Percentiles rank a stretch among this genome's conserved stretches.
phyloP scores from a whole-genome alignment of 2,797 vertebrate species.

The Benthosema pterotum region DNA sequence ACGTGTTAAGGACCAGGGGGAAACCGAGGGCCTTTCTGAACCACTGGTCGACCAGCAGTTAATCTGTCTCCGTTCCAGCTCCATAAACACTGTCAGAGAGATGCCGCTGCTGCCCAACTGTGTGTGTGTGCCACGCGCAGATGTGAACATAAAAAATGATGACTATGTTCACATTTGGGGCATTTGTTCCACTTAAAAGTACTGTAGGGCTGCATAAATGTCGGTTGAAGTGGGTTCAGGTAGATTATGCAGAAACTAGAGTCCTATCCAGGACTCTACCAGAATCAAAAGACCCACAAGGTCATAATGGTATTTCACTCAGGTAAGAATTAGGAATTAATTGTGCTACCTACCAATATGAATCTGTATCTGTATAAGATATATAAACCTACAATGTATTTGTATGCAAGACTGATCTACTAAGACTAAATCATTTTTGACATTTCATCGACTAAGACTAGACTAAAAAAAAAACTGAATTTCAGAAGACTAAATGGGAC shows the following conservation, averaged over 20 bases:
- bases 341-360: too few species aligned
- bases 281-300: slow-evolving; percentile 39
- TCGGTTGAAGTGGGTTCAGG: slow-evolving; percentile 44
- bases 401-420: too few species aligned
- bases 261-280: slow-evolving; percentile 24
- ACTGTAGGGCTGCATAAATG: slow-evolving; percentile 58
- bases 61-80: slow-evolving; percentile 63
- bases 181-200: slow-evolving; percentile 44
- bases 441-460: too few species aligned
- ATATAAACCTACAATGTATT: too few species aligned
- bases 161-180: slow-evolving; percentile 49
- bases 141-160: slow-evolving; percentile 36
- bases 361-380: too few species aligned
- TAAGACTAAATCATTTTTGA: too few species aligned
- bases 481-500: too few species aligned
- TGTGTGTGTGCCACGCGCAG: background rate
- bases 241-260: slow-evolving; percentile 51
- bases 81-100: slow-evolving; percentile 52
- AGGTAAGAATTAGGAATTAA: slow-evolving; percentile 48
- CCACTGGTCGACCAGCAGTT: slow-evolving; percentile 60
- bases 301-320: slow-evolving; percentile 25
- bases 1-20: slow-evolving; percentile 53
- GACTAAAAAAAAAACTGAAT: too few species aligned
- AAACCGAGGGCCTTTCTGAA: slow-evolving; percentile 69
- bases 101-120: slow-evolving; percentile 18